Evolutionary conservation across 2,113 vertebrate genomes (phyloP).

Genomic region (Gyps fulvus): DNA sequence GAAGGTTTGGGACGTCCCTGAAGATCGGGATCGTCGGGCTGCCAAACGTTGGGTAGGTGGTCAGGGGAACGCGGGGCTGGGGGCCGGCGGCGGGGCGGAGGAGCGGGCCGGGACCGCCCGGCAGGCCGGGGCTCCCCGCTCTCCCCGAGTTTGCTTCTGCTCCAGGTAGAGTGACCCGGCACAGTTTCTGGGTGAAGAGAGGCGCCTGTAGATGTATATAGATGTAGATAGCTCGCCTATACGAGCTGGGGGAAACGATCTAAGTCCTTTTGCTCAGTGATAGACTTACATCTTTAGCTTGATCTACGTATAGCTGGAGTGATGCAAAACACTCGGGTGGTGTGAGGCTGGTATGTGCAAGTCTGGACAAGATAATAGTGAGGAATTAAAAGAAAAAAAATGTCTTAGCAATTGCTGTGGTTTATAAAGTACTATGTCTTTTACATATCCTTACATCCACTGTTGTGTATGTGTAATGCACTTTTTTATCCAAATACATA

Average conservation of each 20-base stretch:
- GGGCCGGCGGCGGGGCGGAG: not conserved
- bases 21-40: constrained; percentile 98
- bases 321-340: not conserved
- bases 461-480: not conserved
- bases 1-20: constrained; percentile 94
- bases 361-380: not conserved
- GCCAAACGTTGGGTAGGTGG: constrained; percentile 93
- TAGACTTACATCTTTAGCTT: rapidly evolving
- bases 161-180: rapidly evolving
- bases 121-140: not conserved
- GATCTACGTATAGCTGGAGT: not conserved
- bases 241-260: rapidly evolving
- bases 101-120: not conserved
- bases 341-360: not conserved
- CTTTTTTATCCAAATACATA: not conserved
- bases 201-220: rapidly evolving
- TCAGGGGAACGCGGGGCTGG: not conserved
- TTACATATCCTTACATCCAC: rapidly evolving
- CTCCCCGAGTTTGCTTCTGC: not conserved
- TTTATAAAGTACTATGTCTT: rapidly evolving
- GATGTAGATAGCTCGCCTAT: no score
- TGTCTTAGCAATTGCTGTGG: not conserved
- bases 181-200: rapidly evolving
- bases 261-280: rapidly evolving
- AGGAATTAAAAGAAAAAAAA: not conserved